These are phyloP conservation scores for Malurus alboscapulatus DNA, from an alignment of 2,113 vertebrate genomes.

Conservation along the genomic window DNA sequence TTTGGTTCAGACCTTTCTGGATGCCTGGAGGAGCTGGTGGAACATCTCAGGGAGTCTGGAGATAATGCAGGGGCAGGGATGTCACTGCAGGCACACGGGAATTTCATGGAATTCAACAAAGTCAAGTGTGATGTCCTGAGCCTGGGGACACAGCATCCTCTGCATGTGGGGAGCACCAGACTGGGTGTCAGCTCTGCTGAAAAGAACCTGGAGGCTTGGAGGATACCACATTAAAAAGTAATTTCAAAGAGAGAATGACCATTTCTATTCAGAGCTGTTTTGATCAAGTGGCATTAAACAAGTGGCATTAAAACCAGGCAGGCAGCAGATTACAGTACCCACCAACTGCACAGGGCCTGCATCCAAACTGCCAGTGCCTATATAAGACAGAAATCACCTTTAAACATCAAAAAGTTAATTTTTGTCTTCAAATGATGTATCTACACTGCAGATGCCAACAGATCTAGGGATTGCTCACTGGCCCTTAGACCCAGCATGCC, in stretches of 20 bases:
- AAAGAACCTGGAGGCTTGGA: background rate
- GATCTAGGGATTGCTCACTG: background rate
- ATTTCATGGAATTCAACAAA: background rate
- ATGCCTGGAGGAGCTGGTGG: background rate
- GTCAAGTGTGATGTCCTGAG: accelerated
- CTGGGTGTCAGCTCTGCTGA: background rate
- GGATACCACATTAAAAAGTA: background rate
- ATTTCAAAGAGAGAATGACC: background rate
- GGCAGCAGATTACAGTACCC: background rate
- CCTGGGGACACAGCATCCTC: background rate
- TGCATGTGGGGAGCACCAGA: accelerated
- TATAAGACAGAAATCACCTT: background rate
- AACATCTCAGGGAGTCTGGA: accelerated
- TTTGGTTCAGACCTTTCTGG: accelerated
- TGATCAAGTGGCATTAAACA: no score
- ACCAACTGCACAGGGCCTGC: background rate
- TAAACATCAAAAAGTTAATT: accelerated
- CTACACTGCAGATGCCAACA: background rate
- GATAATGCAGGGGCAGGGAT: background rate
- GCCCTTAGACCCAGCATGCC: accelerated
- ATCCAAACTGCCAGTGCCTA: background rate
- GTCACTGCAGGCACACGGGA: background rate
- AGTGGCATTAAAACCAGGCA: background rate
- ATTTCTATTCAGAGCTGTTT: background rate
- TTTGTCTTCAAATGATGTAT: background rate